Conservation (phyloP, 2,888 invertebrate species). For the Clunio marinus region DNA sequence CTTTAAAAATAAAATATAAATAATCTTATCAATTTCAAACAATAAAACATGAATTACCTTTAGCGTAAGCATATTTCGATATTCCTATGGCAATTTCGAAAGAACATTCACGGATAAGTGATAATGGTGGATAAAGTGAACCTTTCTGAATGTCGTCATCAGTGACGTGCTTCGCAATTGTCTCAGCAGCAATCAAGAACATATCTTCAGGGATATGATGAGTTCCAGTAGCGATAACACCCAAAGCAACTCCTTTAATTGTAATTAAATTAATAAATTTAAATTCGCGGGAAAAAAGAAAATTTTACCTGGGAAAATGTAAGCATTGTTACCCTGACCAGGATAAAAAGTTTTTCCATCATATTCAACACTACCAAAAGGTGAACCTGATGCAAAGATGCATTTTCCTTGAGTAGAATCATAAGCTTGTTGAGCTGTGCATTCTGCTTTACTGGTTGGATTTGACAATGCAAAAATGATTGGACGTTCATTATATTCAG, state of each 20-base stretch:
- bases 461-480: conserved; percentile 96
- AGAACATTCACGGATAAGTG: conserved; percentile 80
- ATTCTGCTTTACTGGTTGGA: conserved; percentile 96
- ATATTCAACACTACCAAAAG: conserved; percentile 80
- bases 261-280: background rate
- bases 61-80: conserved; percentile 82
- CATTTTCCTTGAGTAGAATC: conserved; percentile 84
- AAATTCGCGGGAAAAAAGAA: background rate
- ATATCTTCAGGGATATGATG: conserved; percentile 90
- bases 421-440: conserved; percentile 94
- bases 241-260: conserved; percentile 93
- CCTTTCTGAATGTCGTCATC: conserved; percentile 77
- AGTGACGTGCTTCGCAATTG: conserved; percentile 74
- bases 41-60: conserved; percentile 57
- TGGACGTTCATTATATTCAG: conserved; percentile 76
- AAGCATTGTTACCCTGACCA: conserved; percentile 91
- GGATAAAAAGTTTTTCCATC: conserved; percentile 78
- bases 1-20: conserved; percentile 51
- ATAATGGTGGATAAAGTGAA: conserved; percentile 87
- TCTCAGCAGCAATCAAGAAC: conserved; percentile 92
- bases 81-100: conserved; percentile 83
- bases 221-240: conserved; percentile 85
- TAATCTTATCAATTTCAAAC: background rate
- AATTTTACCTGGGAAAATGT: conserved; percentile 83
- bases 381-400: conserved; percentile 94